These are phyloP conservation scores for Drosophila melanica DNA, from an alignment of 1,140 invertebrate genomes.

Conservation along the genomic window DNA sequence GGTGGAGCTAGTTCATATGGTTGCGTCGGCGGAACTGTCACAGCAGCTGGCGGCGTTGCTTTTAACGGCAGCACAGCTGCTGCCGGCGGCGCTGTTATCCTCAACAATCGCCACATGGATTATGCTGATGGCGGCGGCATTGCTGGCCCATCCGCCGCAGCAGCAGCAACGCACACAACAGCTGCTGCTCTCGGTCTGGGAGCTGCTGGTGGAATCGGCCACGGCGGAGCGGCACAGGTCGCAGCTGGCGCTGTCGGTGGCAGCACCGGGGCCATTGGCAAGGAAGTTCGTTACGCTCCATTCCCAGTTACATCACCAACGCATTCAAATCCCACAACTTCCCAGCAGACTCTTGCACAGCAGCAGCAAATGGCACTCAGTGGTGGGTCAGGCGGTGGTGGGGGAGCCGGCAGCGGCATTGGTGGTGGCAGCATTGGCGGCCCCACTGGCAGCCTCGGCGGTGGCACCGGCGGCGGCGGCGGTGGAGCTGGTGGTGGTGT, in stretches of 20 bases:
- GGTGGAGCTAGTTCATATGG: constrained; percentile 84
- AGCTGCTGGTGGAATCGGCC: constrained; percentile 33
- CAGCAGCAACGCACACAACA: constrained; percentile 44
- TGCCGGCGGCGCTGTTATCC: constrained; percentile 62
- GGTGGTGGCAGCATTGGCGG: constrained; percentile 61
- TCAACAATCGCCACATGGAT: constrained; percentile 75
- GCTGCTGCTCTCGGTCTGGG: constrained; percentile 41
- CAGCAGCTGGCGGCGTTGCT: constrained; percentile 76
- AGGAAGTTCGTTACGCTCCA: constrained; percentile 86
- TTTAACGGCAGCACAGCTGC: constrained; percentile 75
- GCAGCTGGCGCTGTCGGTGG: constrained; percentile 16
- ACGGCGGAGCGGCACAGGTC: constrained; percentile 15
- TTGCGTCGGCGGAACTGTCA: constrained; percentile 75
- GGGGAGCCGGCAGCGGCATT: constrained; percentile 79
- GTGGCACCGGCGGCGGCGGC: constrained; percentile 40
- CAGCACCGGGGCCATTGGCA: constrained; percentile 73
- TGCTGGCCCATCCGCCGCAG: constrained; percentile 78
- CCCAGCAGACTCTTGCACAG: constrained; percentile 71
- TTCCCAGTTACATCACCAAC: constrained; percentile 84
- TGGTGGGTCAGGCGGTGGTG: constrained; percentile 65
- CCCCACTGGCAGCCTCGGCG: constrained; percentile 49
- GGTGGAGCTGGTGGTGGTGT: constrained; percentile 53
- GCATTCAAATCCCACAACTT: constrained; percentile 84
- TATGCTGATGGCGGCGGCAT: constrained; percentile 78
- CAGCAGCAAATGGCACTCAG: constrained; percentile 38